Evolutionary conservation across 2,888 invertebrate species (phyloP).

Genomic region (Eupeodes latifasciatus): DNA sequence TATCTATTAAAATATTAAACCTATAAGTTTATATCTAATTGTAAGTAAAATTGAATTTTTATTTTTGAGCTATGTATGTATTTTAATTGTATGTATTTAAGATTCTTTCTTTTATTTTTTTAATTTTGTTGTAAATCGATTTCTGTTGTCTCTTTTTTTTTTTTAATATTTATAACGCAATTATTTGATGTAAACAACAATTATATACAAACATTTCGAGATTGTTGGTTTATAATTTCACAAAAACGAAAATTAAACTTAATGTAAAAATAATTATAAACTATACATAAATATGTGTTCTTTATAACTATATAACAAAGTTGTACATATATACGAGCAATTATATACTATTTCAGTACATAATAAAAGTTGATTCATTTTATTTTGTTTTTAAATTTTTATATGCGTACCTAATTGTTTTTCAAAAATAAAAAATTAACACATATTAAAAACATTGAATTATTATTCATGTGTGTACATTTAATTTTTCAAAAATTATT

Average conservation of each 20-base stretch:
- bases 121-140: conserved; percentile 58
- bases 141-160: conserved; percentile 43
- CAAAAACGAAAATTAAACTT: conserved; percentile 18
- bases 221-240: conserved; percentile 40
- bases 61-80: conserved; percentile 52
- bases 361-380: conserved; percentile 49
- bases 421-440: conserved; percentile 37
- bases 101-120: conserved; percentile 18
- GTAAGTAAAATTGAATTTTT: conserved; percentile 65
- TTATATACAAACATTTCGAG: conserved; percentile 55
- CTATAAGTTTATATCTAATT: conserved; percentile 58
- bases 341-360: conserved; percentile 62
- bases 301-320: conserved; percentile 74
- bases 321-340: conserved; percentile 53
- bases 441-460: conserved; percentile 36
- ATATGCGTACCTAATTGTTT: conserved; percentile 14
- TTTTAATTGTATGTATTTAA: conserved; percentile 24
- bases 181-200: conserved; percentile 60
- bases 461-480: conserved; percentile 10
- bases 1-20: conserved; percentile 69
- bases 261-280: conserved; percentile 8
- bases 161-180: conserved; percentile 39
- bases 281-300: conserved; percentile 1
- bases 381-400: conserved; percentile 11
- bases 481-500: conserved; percentile 15